Evolutionary conservation across 2,797 vertebrate genomes (phyloP).

Genomic region (Eidolon dupreanum): DNA sequence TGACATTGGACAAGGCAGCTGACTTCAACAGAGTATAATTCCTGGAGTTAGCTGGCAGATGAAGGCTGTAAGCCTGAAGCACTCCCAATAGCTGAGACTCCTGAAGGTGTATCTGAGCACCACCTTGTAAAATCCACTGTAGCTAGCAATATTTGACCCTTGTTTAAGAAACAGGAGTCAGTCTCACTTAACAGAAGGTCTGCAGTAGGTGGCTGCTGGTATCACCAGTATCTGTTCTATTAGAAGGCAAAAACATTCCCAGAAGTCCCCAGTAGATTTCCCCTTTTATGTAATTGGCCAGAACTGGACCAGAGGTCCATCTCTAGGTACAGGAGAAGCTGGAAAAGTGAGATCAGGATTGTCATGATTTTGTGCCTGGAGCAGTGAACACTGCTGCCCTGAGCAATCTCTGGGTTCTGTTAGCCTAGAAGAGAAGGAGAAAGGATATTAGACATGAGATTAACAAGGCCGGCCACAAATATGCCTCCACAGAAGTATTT

Average conservation of each 20-base stretch:
- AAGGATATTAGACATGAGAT: background rate
- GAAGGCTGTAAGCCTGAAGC: background rate
- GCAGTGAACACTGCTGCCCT: background rate
- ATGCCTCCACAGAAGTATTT: slow-evolving; percentile 25
- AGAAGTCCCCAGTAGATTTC: background rate
- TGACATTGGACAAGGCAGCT: background rate
- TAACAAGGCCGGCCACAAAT: background rate
- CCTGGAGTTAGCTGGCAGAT: background rate
- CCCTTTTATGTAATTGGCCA: slow-evolving; percentile 23
- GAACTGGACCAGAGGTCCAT: slow-evolving; percentile 19
- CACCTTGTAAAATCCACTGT: background rate
- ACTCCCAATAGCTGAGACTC: background rate
- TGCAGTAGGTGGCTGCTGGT: background rate
- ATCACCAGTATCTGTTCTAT: background rate
- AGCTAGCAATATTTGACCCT: background rate
- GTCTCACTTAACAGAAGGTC: background rate
- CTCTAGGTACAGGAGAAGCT: background rate
- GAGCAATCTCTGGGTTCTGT: background rate
- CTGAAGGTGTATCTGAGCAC: background rate
- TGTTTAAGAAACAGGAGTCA: background rate
- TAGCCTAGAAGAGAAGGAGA: background rate
- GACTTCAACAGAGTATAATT: background rate
- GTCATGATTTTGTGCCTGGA: background rate
- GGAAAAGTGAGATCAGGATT: background rate
- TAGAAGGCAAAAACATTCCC: slow-evolving; percentile 37